Evolutionary conservation across 2,113 vertebrate species (phyloP), one percentile per base, ranked within the genome.

Genomic region (Spermophilus dauricus): DNA sequence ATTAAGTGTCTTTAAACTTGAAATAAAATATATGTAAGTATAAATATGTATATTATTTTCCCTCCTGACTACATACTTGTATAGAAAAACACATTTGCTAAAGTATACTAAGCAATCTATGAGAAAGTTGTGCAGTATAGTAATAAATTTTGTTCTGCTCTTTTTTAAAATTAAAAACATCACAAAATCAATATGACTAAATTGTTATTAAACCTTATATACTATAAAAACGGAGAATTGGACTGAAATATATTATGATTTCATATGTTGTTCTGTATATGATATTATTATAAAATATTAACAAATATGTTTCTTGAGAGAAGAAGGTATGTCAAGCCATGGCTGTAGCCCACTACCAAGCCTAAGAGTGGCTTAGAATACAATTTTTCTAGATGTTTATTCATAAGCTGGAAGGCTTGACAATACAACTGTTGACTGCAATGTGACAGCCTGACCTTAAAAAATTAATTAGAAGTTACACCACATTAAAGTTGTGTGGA

Each of bases 381-480:
- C n/a, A 17, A 87, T 56, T 14, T 18, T 93, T 37, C 56, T 24
- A 51, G 10, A 14, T 5, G 24, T 53, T 7, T 14, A 89, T 28
- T 96, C 86, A 53, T 28, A 45, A 80, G 34, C 37, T 73, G 51
- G 30, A 91, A 4, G 58, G 80, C 24, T 28, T 84, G 70, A 30
- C 11, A 34, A 9, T 80, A 87, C 2, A 18, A 45, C 9, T 96
- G 45, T 53, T 91, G 91, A 85, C 51, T 89, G 34, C 20, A 84
- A 2, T 69, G 90, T 92, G 82, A 81, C 94, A 97, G 94, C 8
- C 9, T 98, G 92, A 96, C 93, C 69, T 98, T 98, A 97, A 98
- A 98, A 95, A 96, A 89, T 86, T 97, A 97, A 96, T 98, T 96
- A 86, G 53, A 98, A 81, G n/a, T 98, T 98, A 98, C 75, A 97